A percentile compares a stretch with the other conserved stretches of the same genome.
phyloP scores from a whole-genome alignment of 1,140 invertebrate genomes.

The Trichonephila clavata region DNA sequence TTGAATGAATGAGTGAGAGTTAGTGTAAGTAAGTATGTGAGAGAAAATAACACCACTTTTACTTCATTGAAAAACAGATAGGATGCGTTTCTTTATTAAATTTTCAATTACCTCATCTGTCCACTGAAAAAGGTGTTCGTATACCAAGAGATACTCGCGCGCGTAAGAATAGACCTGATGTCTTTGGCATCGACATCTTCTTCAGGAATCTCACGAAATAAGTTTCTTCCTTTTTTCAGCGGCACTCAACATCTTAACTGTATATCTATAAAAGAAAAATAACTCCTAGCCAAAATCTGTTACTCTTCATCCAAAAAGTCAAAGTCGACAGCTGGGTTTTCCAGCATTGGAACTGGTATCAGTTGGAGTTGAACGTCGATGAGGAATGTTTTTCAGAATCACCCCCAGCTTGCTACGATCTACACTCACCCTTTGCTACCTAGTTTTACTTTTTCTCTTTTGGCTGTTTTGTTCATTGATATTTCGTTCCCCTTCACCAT shows the following conservation, averaged over 20 bases:
- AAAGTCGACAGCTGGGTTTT: conserved; percentile 68
- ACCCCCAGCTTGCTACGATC: conserved; percentile 58
- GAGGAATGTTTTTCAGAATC: conserved; percentile 52
- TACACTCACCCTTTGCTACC: conserved; percentile 60
- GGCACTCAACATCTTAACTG: not conserved
- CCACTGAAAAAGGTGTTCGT: not conserved
- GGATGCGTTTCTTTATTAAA: not conserved
- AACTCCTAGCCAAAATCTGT: conserved; percentile 57
- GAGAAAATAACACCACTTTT: no score
- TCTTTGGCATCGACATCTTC: conserved; percentile 27
- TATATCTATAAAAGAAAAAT: conserved; percentile 59
- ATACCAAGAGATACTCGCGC: not conserved
- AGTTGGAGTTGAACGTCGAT: conserved; percentile 56
- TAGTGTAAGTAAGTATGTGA: no score
- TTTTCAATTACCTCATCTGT: not conserved
- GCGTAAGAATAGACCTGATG: not conserved
- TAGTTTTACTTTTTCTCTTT: conserved; percentile 25
- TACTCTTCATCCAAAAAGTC: conserved; percentile 69
- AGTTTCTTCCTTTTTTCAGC: conserved; percentile 12
- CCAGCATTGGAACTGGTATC: conserved; percentile 51
- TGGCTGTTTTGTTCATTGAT: conserved; percentile 60
- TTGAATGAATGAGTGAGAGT: no score
- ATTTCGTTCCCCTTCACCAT: conserved; percentile 37
- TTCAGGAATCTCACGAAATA: not conserved
- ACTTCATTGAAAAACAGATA: not conserved